Evolutionary conservation across 2,888 invertebrate genomes (phyloP).

Genomic region (Pegoplata infirma): DNA sequence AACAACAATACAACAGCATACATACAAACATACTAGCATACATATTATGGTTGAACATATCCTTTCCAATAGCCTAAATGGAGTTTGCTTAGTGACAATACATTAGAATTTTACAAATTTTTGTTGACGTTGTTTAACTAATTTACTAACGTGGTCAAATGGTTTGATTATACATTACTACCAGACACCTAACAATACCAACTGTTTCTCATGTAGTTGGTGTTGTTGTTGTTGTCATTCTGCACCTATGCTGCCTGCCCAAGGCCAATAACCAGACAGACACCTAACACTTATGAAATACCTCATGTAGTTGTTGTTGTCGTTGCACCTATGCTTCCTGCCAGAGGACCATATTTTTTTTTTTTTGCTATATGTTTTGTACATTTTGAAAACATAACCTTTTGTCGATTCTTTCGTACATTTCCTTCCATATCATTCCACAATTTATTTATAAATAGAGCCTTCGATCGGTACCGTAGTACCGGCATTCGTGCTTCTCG

Average conservation of each 20-base stretch:
- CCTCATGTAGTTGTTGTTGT: slow-evolving; percentile 5
- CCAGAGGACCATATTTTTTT: neutral
- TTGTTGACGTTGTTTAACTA: slow-evolving; percentile 44
- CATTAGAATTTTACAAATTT: slow-evolving; percentile 12
- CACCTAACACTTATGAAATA: too few species aligned
- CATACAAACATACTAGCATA: neutral
- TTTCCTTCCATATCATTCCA: neutral
- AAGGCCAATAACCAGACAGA: too few species aligned
- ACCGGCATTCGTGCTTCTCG: too few species aligned
- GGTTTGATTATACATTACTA: slow-evolving; percentile 14
- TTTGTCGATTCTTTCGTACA: neutral
- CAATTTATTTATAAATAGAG: too few species aligned
- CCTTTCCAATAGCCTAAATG: too few species aligned
- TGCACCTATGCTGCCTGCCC: neutral
- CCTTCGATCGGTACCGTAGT: too few species aligned
- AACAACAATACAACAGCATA: slow-evolving; percentile 1
- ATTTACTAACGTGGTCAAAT: slow-evolving; percentile 48
- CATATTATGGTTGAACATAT: too few species aligned
- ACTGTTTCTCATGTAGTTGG: too few species aligned
- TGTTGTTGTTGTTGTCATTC: neutral
- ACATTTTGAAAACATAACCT: neutral
- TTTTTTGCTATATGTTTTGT: neutral
- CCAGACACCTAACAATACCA: neutral
- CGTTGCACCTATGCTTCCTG: neutral
- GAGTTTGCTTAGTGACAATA: slow-evolving; percentile 24